Evolutionary conservation across 2,113 vertebrate genomes (phyloP), one percentile per base, ranked within the genome.

Genomic region (Campylomormyrus tamandua): DNA sequence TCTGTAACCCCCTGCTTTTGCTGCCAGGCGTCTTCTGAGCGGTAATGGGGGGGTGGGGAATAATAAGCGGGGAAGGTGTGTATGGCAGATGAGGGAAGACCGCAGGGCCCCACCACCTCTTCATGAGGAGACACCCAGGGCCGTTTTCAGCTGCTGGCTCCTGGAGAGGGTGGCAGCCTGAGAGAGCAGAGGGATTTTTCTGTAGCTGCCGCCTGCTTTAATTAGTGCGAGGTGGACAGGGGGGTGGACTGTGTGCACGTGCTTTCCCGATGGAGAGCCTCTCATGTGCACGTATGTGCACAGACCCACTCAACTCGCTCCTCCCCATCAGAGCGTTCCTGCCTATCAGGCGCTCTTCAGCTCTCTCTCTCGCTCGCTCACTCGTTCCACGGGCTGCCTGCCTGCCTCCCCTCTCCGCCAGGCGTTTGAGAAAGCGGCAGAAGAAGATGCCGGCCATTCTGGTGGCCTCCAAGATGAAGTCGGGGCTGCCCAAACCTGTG

Each of bases 361-460:
- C n/a, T 70, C 31, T 70, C 66, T 56, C 83, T 77, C 74, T 74
- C 58, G 21, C 74, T 74, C 91, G 91, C 89, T 90, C 91, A 88
- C 89, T 80, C 91, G 92, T 58, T 84, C 87, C 92, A 91, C 93
- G 93, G 95, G 92, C 94, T 93, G 85, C 85, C 85, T 35, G 48
- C 85, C 77, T 83, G 62, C n/a, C 94, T 94, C 91, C 56, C 94
- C 94, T 93, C 92, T 45, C 92, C 94, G 92, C 94, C 90, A 93
- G 49, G 17, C 39, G 94, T 95, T 95, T 95, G 92, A 93, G 58
- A 94, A 94, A 95, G 96, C 93, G 94, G 93, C 93, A 94, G 91
- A 93, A 95, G 96, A 99, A 98, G 95, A 99, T 99, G 98, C 97
- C 98, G 95, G 96, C 98, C 95, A 97, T 99, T 94, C 97, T 98